phyloP scores from a whole-genome alignment of 2,888 invertebrate genomes.

The Machimus atricapillus region DNA sequence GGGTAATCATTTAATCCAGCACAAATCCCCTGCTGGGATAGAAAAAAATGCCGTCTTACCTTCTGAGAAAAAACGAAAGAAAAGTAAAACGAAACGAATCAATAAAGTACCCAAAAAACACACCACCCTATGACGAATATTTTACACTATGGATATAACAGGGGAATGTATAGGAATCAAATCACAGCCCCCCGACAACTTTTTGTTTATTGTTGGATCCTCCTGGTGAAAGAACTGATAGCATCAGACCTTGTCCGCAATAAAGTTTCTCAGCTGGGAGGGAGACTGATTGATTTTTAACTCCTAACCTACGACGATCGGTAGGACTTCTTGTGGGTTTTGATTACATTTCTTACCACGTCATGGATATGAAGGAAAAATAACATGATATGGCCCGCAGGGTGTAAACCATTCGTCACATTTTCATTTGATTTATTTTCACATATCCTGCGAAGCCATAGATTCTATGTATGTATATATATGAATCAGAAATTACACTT shows the following conservation, averaged over 20 bases:
- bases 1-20: not conserved
- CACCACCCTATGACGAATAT: not conserved
- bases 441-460: not conserved
- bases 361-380: not conserved
- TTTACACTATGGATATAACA: not conserved
- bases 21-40: not conserved
- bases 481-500: not conserved
- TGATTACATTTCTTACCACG: not conserved
- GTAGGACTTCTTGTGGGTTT: not conserved
- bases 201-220: conserved; percentile 7
- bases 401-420: not conserved
- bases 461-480: not conserved
- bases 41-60: not conserved
- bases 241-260: conserved; percentile 24
- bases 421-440: not conserved
- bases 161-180: not conserved
- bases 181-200: not conserved
- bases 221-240: not conserved
- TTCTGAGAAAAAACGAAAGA: not conserved
- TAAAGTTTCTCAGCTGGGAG: conserved; percentile 8
- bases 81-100: not conserved
- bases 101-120: not conserved
- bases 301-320: not conserved
- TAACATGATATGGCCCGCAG: not conserved
- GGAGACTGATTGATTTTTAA: conserved; percentile 7